phyloP scores from a whole-genome alignment of 2,113 vertebrate species.

The Daphoenositta chrysoptera region DNA sequence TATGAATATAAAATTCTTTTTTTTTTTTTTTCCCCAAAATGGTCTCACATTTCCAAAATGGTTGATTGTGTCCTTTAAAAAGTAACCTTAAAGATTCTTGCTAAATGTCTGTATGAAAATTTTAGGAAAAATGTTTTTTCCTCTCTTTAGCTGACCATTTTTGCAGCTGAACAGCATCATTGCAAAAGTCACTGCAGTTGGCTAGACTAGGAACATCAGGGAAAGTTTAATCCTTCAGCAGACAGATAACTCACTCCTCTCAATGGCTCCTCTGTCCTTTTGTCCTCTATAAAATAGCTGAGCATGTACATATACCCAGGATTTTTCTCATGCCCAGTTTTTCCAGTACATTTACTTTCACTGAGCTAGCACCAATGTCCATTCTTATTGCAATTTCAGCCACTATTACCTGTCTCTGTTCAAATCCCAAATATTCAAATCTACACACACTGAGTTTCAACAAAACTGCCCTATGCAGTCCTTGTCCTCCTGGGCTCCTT shows the following conservation, averaged over 20 bases:
- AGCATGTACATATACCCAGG: background rate
- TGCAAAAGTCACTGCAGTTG: background rate
- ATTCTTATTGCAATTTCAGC: conserved; percentile 32
- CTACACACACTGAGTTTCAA: background rate
- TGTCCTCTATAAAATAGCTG: conserved; percentile 21
- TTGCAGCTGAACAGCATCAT: background rate
- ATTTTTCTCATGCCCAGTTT: conserved; percentile 10
- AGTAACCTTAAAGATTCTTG: background rate
- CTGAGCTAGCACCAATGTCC: conserved; percentile 39
- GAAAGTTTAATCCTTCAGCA: background rate
- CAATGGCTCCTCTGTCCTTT: conserved; percentile 15
- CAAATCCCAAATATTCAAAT: background rate
- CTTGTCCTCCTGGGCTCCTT: background rate
- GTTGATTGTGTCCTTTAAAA: background rate
- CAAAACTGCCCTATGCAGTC: background rate
- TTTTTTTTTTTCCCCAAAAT: background rate
- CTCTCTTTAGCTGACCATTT: background rate
- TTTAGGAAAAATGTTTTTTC: background rate
- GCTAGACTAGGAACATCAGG: background rate
- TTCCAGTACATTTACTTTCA: conserved; percentile 60
- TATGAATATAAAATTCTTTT: background rate
- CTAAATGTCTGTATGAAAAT: background rate
- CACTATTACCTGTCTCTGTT: conserved; percentile 8
- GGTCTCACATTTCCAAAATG: background rate
- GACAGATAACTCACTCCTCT: background rate